Conservation (phyloP, 1,140 invertebrate genomes). For the Drosophila eugracilis region DNA sequence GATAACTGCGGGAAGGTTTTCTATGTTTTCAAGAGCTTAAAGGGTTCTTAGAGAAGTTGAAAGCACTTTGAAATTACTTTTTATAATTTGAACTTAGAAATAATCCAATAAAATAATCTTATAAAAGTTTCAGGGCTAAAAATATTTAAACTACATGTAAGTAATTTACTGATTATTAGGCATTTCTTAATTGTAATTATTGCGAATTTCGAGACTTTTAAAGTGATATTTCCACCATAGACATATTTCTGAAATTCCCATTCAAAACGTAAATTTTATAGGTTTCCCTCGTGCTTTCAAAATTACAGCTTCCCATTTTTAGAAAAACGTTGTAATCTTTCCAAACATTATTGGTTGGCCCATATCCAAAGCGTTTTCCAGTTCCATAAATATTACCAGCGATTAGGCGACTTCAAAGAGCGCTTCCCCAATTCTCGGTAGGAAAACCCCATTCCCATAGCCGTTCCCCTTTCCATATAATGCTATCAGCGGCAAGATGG, state of each 20-base stretch:
- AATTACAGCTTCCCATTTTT: slow-evolving; percentile 15
- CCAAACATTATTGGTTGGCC: slow-evolving; percentile 46
- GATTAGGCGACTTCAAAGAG: slow-evolving; percentile 61
- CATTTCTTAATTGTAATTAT: too few species aligned
- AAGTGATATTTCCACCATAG: too few species aligned
- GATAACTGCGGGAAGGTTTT: neutral
- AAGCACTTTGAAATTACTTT: neutral
- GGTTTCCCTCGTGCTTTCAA: neutral
- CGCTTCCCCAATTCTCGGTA: slow-evolving; percentile 1
- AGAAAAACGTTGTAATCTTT: slow-evolving; percentile 17
- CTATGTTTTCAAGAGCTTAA: neutral
- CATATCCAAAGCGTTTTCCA: slow-evolving; percentile 53
- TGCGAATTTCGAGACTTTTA: too few species aligned
- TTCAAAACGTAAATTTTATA: neutral
- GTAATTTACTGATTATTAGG: too few species aligned
- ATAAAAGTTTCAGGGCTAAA: too few species aligned
- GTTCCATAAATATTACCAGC: slow-evolving; percentile 44
- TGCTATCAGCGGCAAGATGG: slow-evolving; percentile 64
- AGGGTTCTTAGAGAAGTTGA: neutral
- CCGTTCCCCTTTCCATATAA: slow-evolving; percentile 29
- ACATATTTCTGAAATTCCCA: neutral
- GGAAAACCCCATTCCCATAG: slow-evolving; percentile 23
- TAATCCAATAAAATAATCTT: too few species aligned
- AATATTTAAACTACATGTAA: too few species aligned
- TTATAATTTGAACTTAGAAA: too few species aligned